Percentiles rank a stretch among this genome's conserved stretches.
phyloP scores from a whole-genome alignment of 1,140 invertebrate species.

The Odontomachus brunneus region DNA sequence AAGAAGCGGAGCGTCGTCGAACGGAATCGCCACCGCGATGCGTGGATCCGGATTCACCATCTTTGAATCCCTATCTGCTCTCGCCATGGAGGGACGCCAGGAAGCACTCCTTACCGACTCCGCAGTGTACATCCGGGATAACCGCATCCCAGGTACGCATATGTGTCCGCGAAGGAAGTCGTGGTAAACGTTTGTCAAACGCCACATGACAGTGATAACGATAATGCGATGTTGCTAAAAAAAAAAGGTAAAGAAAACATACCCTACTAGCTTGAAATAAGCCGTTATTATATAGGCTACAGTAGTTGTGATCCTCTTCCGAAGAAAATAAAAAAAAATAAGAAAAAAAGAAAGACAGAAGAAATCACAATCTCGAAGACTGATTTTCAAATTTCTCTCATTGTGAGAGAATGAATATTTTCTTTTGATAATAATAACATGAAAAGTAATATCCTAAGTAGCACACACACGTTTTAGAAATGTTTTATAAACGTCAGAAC shows the following conservation, averaged over 20 bases:
- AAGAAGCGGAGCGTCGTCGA: conserved; percentile 88
- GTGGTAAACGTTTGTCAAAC: neutral
- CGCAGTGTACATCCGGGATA: conserved; percentile 92
- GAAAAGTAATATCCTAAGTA: too few relatives aligned
- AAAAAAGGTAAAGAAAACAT: neutral
- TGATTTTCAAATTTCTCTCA: too few relatives aligned
- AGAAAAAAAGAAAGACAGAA: too few relatives aligned
- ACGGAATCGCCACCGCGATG: conserved; percentile 87
- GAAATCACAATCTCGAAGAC: too few relatives aligned
- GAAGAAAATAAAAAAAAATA: too few relatives aligned
- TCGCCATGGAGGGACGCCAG: conserved; percentile 91
- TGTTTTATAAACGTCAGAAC: too few relatives aligned
- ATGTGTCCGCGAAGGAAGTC: neutral
- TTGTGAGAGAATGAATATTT: too few relatives aligned
- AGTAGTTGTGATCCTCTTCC: neutral
- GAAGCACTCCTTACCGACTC: conserved; percentile 93
- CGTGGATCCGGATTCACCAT: conserved; percentile 90
- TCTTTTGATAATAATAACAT: too few relatives aligned
- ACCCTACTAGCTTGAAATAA: neutral
- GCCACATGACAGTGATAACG: neutral
- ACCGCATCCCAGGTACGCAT: conserved; percentile 91
- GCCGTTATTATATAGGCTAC: neutral
- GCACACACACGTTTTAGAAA: too few relatives aligned
- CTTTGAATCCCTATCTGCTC: conserved; percentile 90
- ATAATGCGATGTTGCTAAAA: neutral